Evolutionary conservation across 2,797 vertebrate species (phyloP).

Genomic region (Tragelaphus oryx): DNA sequence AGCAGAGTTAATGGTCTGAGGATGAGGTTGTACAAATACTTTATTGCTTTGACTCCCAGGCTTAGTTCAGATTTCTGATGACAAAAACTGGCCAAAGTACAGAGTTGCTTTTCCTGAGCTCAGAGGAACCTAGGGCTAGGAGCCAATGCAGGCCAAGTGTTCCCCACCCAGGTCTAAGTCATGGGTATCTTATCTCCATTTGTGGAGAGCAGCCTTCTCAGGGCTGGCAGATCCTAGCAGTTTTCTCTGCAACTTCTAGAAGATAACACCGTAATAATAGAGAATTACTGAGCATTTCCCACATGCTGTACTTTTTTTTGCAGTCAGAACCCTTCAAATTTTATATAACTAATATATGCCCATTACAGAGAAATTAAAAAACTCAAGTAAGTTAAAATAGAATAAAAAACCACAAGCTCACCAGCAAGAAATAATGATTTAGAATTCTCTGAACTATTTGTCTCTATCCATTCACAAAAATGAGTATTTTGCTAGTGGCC

Average conservation of each 20-base stretch:
- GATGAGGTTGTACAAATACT: not conserved
- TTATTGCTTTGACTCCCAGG: not conserved
- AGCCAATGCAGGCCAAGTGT: not conserved
- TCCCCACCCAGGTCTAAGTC: too few relatives aligned
- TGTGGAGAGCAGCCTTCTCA: not conserved
- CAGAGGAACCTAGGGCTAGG: not conserved
- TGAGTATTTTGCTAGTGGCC: not conserved
- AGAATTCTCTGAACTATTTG: not conserved
- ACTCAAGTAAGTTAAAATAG: not conserved
- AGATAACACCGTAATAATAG: not conserved
- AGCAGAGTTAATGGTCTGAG: not conserved
- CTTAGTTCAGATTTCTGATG: not conserved
- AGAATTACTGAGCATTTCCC: not conserved
- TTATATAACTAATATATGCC: not conserved
- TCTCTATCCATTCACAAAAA: not conserved
- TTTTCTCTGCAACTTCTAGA: not conserved
- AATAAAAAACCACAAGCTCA: not conserved
- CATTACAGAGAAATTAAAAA: conserved; percentile 20
- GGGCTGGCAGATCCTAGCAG: not conserved
- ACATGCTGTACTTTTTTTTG: not conserved
- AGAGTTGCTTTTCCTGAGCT: not conserved
- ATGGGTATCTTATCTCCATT: not conserved
- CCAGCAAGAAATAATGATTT: not conserved
- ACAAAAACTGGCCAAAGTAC: not conserved
- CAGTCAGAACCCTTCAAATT: not conserved